phyloP scores from a whole-genome alignment of 2,888 invertebrate genomes.

The Brachynemurus nebulosus region DNA sequence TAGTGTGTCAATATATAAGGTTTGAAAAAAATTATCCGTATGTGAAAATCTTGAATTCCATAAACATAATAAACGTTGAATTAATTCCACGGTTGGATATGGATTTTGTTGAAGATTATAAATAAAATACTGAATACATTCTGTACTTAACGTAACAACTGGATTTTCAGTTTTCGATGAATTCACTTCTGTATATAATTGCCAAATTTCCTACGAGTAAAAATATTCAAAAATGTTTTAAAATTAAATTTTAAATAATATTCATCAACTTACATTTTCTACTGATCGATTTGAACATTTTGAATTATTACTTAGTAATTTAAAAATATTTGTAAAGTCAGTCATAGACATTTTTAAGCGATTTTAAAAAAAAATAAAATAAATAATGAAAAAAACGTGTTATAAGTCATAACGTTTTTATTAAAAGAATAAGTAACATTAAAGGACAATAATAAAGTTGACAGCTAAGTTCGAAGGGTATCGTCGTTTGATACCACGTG shows the following conservation, averaged over 20 bases:
- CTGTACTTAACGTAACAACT: background rate
- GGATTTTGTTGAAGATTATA: background rate
- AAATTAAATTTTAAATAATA: background rate
- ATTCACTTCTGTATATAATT: background rate
- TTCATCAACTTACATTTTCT: background rate
- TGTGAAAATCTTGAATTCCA: slow-evolving; percentile 6
- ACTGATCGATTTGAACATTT: too few species aligned
- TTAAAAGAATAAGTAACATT: too few species aligned
- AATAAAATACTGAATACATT: background rate
- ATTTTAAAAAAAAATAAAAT: background rate
- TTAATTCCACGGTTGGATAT: slow-evolving; percentile 1
- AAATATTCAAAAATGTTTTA: background rate
- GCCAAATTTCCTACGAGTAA: background rate
- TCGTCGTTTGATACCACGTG: too few species aligned
- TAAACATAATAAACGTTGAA: slow-evolving; percentile 5
- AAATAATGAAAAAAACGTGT: slow-evolving; percentile 1
- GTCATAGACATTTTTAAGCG: background rate
- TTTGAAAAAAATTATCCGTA: slow-evolving; percentile 5
- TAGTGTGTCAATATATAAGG: slow-evolving; percentile 1
- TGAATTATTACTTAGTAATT: background rate
- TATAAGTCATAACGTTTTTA: too few species aligned
- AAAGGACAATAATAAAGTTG: too few species aligned
- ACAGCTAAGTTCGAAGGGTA: too few species aligned
- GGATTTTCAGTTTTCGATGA: background rate
- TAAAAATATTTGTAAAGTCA: background rate